phyloP scores from a whole-genome alignment of 2,888 invertebrate genomes.

The Dolichopus griseipennis region DNA sequence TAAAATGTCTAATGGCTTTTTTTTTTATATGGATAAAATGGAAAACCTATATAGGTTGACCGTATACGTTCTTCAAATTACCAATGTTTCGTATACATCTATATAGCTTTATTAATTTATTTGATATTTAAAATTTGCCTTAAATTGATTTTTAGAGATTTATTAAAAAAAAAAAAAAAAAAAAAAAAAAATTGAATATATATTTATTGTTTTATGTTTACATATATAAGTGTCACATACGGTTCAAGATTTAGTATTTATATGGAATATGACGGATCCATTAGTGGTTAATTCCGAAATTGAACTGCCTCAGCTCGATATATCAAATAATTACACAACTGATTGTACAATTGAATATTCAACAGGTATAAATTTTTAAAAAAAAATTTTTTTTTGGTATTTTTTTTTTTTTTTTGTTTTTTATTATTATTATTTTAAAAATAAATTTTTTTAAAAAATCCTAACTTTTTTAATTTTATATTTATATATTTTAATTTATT shows the following conservation, averaged over 20 bases:
- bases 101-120: no score
- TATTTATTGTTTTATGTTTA: background rate
- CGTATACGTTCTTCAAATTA: no score
- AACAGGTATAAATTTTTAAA: conserved; percentile 45
- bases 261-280: conserved; percentile 86
- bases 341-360: conserved; percentile 90
- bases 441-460: no score
- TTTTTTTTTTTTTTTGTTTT: background rate
- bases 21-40: no score
- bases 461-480: no score
- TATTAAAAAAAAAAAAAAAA: no score
- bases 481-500: no score
- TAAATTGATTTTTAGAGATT: no score
- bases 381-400: background rate
- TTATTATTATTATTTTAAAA: background rate
- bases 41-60: no score
- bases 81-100: no score
- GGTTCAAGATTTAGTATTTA: conserved; percentile 86
- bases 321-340: conserved; percentile 79
- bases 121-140: no score
- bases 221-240: conserved; percentile 87
- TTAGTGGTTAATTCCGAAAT: conserved; percentile 83
- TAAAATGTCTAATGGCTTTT: no score
- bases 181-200: background rate
- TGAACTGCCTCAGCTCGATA: conserved; percentile 75